A percentile compares a stretch with the other conserved stretches of the same genome.
Evolutionary conservation across 1,140 invertebrate species (phyloP).

Genomic region (Geopemphigus sp.): DNA sequence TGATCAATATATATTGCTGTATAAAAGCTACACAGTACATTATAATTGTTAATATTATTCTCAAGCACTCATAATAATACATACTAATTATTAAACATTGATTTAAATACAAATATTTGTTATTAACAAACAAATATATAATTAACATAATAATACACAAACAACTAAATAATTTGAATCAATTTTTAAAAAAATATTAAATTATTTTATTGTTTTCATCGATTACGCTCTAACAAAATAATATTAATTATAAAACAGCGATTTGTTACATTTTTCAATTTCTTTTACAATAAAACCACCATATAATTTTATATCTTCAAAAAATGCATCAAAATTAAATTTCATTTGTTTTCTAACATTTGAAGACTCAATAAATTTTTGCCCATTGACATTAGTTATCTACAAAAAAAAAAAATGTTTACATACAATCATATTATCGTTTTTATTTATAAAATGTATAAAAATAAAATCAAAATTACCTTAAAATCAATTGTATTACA

Average conservation of each 20-base stretch:
- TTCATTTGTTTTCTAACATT: slow-evolving; percentile 26
- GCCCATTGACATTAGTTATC: slow-evolving; percentile 50
- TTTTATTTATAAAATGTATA: not conserved
- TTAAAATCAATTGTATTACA: slow-evolving; percentile 68
- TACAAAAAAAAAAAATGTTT: slow-evolving; percentile 47
- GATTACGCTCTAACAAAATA: not conserved
- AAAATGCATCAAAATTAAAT: slow-evolving; percentile 52
- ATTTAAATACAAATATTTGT: too few species aligned
- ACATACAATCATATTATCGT: not conserved
- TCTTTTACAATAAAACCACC: slow-evolving; percentile 52
- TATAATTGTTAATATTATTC: too few species aligned
- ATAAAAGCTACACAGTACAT: too few species aligned
- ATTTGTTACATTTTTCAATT: slow-evolving; percentile 49
- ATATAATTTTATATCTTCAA: slow-evolving; percentile 53
- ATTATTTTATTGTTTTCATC: not conserved
- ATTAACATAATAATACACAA: too few species aligned
- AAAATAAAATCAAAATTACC: slow-evolving; percentile 57
- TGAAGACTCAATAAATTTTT: slow-evolving; percentile 44
- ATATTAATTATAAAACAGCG: slow-evolving; percentile 17
- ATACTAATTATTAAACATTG: too few species aligned
- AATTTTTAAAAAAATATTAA: not conserved
- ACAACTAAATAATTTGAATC: too few species aligned
- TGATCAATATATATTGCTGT: too few species aligned
- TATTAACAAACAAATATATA: too few species aligned
- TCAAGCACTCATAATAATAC: too few species aligned